These are phyloP conservation scores for Lutraria lutraria DNA, from an alignment of 2,888 invertebrate genomes.

Conservation along the genomic window DNA sequence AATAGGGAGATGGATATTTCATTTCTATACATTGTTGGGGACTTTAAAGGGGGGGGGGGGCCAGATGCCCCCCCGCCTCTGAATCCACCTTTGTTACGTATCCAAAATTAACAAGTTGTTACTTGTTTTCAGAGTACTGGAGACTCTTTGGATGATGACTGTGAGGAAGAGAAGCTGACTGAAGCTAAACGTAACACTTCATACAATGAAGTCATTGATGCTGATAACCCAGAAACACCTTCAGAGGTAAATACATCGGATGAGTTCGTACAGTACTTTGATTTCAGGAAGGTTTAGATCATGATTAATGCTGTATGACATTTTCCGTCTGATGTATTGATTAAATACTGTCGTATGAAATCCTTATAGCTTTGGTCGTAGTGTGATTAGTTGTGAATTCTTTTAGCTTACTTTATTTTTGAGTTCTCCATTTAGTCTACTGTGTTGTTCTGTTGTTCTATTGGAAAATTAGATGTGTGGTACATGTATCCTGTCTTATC, in stretches of 20 bases:
- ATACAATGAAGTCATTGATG: slow-evolving; percentile 87
- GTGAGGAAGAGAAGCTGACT: slow-evolving; percentile 86
- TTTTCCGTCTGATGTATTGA: not conserved
- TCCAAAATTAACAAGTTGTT: not conserved
- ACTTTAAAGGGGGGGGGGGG: too few species aligned
- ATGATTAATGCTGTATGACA: not conserved
- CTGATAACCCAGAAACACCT: slow-evolving; percentile 83
- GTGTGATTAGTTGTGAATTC: not conserved
- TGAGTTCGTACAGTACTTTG: not conserved
- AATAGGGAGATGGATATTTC: too few species aligned
- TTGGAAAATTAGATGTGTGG: not conserved
- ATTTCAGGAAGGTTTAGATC: not conserved
- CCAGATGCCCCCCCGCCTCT: too few species aligned
- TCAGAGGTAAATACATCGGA: slow-evolving; percentile 65
- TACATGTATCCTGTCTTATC: too few species aligned
- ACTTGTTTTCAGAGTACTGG: slow-evolving; percentile 88
- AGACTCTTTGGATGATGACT: slow-evolving; percentile 86
- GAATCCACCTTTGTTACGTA: too few species aligned
- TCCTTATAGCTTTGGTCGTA: not conserved
- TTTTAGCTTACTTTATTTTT: not conserved
- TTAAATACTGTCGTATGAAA: not conserved
- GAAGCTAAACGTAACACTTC: slow-evolving; percentile 88
- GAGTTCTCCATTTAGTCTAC: not conserved
- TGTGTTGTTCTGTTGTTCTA: not conserved
- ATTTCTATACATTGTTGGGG: too few species aligned